A percentile compares a stretch with the other conserved stretches of the same genome.
Conservation (phyloP, 30 jellyfish, hydroid and myxozoan species). For the Catostylus mosaicus region DNA sequence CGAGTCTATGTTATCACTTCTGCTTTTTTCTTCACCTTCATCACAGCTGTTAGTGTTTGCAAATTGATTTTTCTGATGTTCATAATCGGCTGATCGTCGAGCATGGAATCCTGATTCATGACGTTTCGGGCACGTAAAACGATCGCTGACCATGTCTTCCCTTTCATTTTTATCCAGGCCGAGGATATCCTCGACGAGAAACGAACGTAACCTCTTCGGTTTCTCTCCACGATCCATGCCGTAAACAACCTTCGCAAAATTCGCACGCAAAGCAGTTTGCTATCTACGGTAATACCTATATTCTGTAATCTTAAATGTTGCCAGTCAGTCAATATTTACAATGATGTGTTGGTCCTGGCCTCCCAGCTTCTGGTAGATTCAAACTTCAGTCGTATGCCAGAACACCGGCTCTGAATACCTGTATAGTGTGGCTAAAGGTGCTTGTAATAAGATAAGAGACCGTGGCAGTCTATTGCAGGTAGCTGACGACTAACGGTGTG, state of each 20-base stretch:
- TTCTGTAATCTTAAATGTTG: background rate
- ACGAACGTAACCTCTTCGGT: constrained; percentile 51
- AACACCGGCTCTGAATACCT: too few species aligned
- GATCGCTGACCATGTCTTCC: background rate
- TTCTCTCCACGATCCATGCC: constrained; percentile 26
- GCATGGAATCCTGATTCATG: background rate
- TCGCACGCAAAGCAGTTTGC: too few species aligned
- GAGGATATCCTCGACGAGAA: constrained; percentile 61
- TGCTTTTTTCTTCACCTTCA: background rate
- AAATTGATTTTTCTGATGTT: background rate
- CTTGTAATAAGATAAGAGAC: too few species aligned
- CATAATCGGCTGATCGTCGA: background rate
- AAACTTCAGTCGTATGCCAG: background rate
- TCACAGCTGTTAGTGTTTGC: background rate
- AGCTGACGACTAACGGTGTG: too few species aligned
- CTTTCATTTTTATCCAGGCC: constrained; percentile 33
- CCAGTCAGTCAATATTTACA: constrained; percentile 19
- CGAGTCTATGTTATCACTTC: constrained; percentile 15
- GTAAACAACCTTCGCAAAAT: too few species aligned
- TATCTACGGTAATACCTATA: too few species aligned
- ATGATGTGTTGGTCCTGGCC: background rate
- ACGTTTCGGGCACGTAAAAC: background rate
- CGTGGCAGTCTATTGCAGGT: background rate
- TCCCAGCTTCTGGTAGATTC: background rate
- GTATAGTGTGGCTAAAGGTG: background rate